phyloP scores from a whole-genome alignment of 2,113 vertebrate species.

The mouse (Mus musculus) region DNA sequence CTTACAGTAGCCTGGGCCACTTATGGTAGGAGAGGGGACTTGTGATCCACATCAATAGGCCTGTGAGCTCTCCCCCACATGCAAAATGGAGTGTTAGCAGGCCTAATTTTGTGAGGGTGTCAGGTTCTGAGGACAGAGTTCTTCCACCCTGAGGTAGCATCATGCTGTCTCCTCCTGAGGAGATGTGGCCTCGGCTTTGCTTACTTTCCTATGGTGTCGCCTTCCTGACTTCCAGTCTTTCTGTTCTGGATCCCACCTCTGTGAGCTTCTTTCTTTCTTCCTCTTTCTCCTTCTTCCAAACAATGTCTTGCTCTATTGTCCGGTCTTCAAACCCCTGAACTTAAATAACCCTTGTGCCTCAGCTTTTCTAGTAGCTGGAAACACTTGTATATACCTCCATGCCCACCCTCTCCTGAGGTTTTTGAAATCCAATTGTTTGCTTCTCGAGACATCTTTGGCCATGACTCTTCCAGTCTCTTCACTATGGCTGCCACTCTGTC shows the following conservation, averaged over 20 bases:
- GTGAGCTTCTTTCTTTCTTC: background rate
- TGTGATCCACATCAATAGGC: background rate
- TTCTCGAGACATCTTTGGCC: background rate
- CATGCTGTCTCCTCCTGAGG: background rate
- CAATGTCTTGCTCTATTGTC: background rate
- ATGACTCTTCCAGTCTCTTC: too few relatives aligned
- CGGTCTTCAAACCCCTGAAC: background rate
- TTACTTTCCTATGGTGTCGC: background rate
- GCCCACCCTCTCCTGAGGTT: too few relatives aligned
- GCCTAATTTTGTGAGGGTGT: background rate
- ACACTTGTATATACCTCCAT: too few relatives aligned
- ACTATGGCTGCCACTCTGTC: background rate
- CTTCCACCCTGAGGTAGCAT: background rate
- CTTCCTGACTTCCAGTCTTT: background rate
- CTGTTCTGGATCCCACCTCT: background rate
- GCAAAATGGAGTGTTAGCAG: background rate
- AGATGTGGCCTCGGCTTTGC: background rate
- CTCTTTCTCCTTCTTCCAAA: background rate
- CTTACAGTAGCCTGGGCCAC: background rate
- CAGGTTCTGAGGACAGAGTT: background rate
- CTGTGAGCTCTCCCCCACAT: background rate
- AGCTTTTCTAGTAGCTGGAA: background rate
- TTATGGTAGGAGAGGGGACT: background rate
- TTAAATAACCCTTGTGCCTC: background rate
- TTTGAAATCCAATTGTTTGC: background rate